Base-by-base conservation (phyloP, 2,888 invertebrate species). In the Apamea anceps region DNA sequence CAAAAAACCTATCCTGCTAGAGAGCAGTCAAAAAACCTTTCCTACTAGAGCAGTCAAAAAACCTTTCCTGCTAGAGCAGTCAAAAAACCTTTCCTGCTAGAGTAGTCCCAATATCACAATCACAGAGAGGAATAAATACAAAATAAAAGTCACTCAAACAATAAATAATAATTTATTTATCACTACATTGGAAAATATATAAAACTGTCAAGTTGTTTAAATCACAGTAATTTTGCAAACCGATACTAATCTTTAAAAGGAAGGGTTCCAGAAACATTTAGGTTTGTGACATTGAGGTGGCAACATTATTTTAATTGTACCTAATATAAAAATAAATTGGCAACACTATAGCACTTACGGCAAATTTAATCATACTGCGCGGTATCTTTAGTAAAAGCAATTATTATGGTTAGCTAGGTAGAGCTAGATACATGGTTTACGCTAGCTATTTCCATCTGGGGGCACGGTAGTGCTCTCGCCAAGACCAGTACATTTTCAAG, bases 91-190 rank as follows among this genome's bases (percentile, higher is more conserved):
- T n/a, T 12, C 66, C 25, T 48, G 12, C 18, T 65, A 57, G 6
- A 48, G 6, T 6, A 80, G 37, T 79, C 71, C 25, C 48, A 42
- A 72, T 72, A 32, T 2, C 13, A 72, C 42, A 37, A 48, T 51
- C 2, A 65, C 45, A 78, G 32, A 57, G 0, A 79, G 66, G 45
- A 37, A 37, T 54, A 48, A 63, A 63, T 25, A 32, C 8, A 54
- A 80, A 90, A 88, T 85, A 66, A 92, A 90, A 91, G 32, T 57
- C 80, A 74, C 45, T 32, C 51, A 72, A 94, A 94, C 94, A 93
- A 92, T 92, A 92, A 92, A 93, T 93, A 93, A 91, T 88, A 85
- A 90, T 89, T 91, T 88, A 90, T 89, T 93, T 90, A 87, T 87
- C 74, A 84, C 86, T 90, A 89, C 80, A 86, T 90, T 90, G 90